phyloP scores from a whole-genome alignment of 2,888 invertebrate genomes.

The Yponomeuta cagnagella region DNA sequence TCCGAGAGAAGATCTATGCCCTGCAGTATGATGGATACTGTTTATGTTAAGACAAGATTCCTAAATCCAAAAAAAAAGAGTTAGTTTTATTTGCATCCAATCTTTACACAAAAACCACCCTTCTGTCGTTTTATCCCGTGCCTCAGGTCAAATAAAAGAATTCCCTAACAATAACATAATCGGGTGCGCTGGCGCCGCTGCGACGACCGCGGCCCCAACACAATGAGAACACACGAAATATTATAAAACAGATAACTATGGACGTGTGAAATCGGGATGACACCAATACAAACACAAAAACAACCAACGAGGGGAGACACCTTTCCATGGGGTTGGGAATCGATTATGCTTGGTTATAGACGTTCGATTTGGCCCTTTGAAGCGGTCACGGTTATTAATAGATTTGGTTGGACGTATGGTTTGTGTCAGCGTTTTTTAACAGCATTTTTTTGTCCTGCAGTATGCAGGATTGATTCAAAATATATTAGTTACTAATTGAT shows the following conservation, averaged over 20 bases:
- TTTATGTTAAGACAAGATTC: no score
- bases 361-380: neutral
- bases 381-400: neutral
- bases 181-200: constrained; percentile 56
- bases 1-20: no score
- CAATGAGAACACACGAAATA: constrained; percentile 32
- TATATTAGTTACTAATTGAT: no score
- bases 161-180: constrained; percentile 68
- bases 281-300: constrained; percentile 44
- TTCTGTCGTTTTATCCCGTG: neutral
- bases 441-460: neutral
- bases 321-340: neutral
- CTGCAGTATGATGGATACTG: no score
- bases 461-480: no score
- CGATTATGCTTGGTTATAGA: constrained; percentile 6
- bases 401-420: neutral
- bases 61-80: no score
- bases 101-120: neutral
- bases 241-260: constrained; percentile 52
- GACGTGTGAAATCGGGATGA: constrained; percentile 66
- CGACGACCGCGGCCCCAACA: constrained; percentile 40
- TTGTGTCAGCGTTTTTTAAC: neutral
- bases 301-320: constrained; percentile 18
- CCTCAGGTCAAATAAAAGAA: constrained; percentile 64
- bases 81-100: no score